phyloP scores from a whole-genome alignment of 2,888 invertebrate genomes.

The Diaprepes abbreviatus region DNA sequence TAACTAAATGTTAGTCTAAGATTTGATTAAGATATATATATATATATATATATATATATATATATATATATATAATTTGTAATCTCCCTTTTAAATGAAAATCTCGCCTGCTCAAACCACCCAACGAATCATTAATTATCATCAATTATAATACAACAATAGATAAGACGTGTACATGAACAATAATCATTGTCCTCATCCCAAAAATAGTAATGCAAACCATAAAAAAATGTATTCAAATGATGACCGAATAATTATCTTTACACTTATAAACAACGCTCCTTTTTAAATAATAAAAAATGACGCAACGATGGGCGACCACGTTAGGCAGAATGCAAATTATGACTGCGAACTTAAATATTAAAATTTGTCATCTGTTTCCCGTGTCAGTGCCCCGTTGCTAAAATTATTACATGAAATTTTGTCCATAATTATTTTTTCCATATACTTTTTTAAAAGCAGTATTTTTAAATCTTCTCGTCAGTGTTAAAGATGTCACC shows the following conservation, averaged over 20 bases:
- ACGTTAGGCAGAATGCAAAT: not conserved
- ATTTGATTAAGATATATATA: no score
- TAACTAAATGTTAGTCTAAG: no score
- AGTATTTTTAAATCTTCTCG: no score
- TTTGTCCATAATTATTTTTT: no score
- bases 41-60: no score
- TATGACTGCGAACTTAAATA: not conserved
- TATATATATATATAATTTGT: no score
- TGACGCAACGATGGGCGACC: not conserved
- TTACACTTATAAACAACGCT: not conserved
- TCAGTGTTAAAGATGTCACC: no score
- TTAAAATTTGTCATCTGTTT: not conserved
- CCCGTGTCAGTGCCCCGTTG: conserved; percentile 10
- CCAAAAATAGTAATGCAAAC: conserved; percentile 18
- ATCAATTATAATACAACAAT: conserved; percentile 10
- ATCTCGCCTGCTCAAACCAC: not conserved
- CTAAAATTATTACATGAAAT: no score
- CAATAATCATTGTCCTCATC: conserved; percentile 7
- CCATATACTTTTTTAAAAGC: no score
- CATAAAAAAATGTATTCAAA: not conserved
- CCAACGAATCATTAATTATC: not conserved
- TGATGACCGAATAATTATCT: not conserved
- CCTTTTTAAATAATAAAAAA: conserved; percentile 1
- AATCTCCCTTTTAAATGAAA: not conserved
- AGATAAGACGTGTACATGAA: conserved; percentile 3